Base-by-base conservation (phyloP, 2,797 vertebrate species). In the Argentina silus region DNA sequence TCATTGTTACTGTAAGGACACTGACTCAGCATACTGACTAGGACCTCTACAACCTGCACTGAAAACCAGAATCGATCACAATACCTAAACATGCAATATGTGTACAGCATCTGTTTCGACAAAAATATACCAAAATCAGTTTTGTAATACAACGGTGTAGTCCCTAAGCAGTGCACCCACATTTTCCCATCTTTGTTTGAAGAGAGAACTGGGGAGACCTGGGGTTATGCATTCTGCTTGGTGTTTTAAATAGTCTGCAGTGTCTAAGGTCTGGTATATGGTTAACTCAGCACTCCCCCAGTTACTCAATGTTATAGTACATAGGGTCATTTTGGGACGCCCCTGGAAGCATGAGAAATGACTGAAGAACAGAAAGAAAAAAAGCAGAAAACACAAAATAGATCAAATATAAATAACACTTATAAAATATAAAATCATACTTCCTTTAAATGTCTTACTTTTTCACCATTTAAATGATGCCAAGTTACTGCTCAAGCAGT, bases 261-360 rank as follows among this genome's bases (percentile, higher is more conserved):
- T 85, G 72, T 74, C 74, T 36, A 69, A 70, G 73, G 51, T 66
- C 1, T 12, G 69, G 50, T 75, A 69, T 77, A 87, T 90, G 78
- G 75, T 80, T 88, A 85, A 90, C 85, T 72, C 81, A 55, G 59
- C 77, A 55, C 43, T 48, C 27, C 43, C 43, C 43, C 57, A 69
- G 80, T 89, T 82, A 86, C 3, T 81, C 48, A 87, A 80, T 88
- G 67, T 57, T 23, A 42, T 9, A 21, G 48, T 51, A 10, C n/a
- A 59, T 50, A 36, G 27, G 59, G 59, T 61, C 23, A 15, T 27
- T 36, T 23, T 11, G 15, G n/a, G 67, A 53, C 10, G 3, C 11
- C 27, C 27, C n/a, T 42, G 7, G 9, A 50, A 68, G 55, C 45
- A 10, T 21, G 63, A 11, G 6, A 19, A 44, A 65, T 45, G 45